Evolutionary conservation across 2,888 invertebrate genomes (phyloP).

Genomic region (Eulithis prunata): DNA sequence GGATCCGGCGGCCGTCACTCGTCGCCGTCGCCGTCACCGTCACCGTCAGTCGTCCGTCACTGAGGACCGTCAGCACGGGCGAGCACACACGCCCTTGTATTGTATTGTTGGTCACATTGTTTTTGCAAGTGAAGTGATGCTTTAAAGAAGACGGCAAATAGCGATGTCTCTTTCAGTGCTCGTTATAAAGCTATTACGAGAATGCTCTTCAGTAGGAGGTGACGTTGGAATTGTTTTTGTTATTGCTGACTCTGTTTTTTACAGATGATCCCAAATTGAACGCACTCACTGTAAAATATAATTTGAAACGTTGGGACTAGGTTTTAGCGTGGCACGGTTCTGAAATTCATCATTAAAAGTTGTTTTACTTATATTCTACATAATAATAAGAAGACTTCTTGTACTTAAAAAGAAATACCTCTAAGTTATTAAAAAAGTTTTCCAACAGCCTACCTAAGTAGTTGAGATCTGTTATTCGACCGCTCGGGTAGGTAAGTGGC

Average conservation of each 20-base stretch:
- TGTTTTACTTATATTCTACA: too few relatives aligned
- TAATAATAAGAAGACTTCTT: too few relatives aligned
- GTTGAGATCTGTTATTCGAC: not conserved
- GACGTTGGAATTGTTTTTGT: constrained; percentile 18
- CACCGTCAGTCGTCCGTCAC: not conserved
- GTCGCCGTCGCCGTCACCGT: not conserved
- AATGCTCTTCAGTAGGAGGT: constrained; percentile 14
- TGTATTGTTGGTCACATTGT: too few relatives aligned
- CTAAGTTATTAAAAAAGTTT: not conserved
- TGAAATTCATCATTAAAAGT: not conserved
- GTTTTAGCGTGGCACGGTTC: not conserved
- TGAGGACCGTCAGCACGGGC: not conserved
- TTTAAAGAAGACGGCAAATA: constrained; percentile 18
- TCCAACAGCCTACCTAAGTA: not conserved
- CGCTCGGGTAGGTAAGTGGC: not conserved
- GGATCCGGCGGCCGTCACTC: constrained; percentile 2
- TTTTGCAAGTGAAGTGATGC: constrained; percentile 8
- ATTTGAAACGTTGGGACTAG: not conserved
- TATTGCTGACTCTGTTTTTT: constrained; percentile 11
- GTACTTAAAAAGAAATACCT: too few relatives aligned
- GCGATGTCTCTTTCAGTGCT: constrained; percentile 28
- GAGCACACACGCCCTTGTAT: constrained; percentile 16
- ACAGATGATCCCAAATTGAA: constrained; percentile 3
- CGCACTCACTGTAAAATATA: not conserved
- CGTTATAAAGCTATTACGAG: constrained; percentile 30